Base-by-base conservation (phyloP, 1,140 invertebrate species). In the Cepaea nemoralis region DNA sequence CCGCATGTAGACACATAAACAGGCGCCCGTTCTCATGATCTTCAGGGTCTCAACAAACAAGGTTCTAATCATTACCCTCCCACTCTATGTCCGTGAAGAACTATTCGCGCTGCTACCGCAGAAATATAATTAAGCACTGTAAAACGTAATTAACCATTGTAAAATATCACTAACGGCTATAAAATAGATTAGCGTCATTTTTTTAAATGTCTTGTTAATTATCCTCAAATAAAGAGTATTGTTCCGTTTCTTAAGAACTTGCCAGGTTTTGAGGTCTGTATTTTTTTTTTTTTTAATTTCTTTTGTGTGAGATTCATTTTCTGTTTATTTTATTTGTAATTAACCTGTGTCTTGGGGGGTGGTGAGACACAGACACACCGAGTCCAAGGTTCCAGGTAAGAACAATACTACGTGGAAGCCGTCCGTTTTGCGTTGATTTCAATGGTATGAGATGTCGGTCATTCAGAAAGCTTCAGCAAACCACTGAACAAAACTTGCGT, bases 111-210 rank as follows among this genome's bases (percentile, higher is more conserved):
- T 27, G 33, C 59, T 31, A 63, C 10, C 59, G n/a, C 27, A 2
- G 33, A 63, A 63, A 63, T 27, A 27, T 31, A 27, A 31, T 63
- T 63, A 63, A 63, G n/a, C 27, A 63, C 22, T 63, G 22, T 63
- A 63, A 63, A 63, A 31, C 59, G 59, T 63, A 63, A 63, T 63
- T 31, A 63, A 63, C n/a, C 27, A 31, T 63, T 31, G 59, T 63
- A 63, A 63, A 31, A 27, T 24, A 24, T n/a, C 45, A n/a, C 12
- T 6, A 55, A 55, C 50, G n/a, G n/a, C n/a, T 55, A 24, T 55
- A 55, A 55, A 55, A 22, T 31, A 5, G 2, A 63, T 63, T 63
- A 63, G n/a, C 33, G 33, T 27, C 27, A 63, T 63, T 5, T 6
- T 5, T 63, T 63, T 3, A 1, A 31, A 1, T 63, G 27, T 5